A percentile compares a stretch with the other conserved stretches of the same genome.
These are phyloP conservation scores for Thamnophis elegans DNA, from an alignment of 2,797 vertebrate genomes.

Conservation along the genomic window DNA sequence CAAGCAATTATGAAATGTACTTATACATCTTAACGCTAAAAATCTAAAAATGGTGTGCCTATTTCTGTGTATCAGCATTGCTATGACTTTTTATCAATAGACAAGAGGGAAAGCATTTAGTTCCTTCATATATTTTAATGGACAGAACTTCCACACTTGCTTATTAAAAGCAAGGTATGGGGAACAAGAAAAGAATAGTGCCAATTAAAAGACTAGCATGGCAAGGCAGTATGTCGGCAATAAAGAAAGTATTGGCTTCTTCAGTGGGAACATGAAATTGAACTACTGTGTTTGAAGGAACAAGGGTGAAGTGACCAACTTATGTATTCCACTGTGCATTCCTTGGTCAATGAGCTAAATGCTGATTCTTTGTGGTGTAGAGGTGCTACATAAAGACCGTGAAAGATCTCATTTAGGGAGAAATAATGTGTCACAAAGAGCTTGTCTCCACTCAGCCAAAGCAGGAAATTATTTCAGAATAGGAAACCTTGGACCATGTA, in stretches of 20 bases:
- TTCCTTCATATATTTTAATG: background rate
- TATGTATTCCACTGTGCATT: constrained; percentile 2
- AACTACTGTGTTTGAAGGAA: background rate
- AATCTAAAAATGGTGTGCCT: background rate
- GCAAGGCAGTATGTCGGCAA: background rate
- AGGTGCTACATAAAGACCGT: background rate
- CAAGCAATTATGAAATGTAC: background rate
- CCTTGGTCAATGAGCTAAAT: constrained; percentile 17
- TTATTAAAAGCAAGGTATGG: background rate
- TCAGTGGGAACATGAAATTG: background rate
- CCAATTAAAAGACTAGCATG: background rate
- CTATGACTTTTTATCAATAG: background rate
- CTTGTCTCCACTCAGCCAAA: background rate
- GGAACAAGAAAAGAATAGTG: background rate
- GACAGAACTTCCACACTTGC: background rate
- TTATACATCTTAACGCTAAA: background rate
- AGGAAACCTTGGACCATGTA: background rate
- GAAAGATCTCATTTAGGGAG: background rate
- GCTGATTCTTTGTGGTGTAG: constrained; percentile 3
- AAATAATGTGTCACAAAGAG: background rate
- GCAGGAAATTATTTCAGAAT: background rate
- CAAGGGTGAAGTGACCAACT: background rate
- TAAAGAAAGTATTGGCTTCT: background rate
- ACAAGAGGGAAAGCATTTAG: background rate
- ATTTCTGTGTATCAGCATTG: background rate